These are phyloP conservation scores for Arrhamphus sclerolepis DNA, from an alignment of 2,797 vertebrate species.

Conservation along the genomic window DNA sequence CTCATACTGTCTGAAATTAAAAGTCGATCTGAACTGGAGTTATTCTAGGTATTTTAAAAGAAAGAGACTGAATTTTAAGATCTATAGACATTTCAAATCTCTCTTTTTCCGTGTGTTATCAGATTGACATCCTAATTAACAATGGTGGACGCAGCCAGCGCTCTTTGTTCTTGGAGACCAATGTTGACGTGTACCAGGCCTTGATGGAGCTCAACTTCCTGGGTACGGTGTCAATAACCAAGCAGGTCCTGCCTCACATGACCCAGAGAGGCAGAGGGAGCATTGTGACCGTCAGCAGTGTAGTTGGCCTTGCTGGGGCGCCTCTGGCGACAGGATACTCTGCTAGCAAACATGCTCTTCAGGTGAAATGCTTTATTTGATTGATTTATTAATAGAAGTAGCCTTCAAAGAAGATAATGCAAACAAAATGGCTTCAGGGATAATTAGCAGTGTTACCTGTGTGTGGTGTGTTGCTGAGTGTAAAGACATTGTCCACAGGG, in stretches of 20 bases:
- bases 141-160: conserved; percentile 90
- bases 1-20: too few relatives aligned
- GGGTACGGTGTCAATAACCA: conserved; percentile 74
- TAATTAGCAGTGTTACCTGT: too few relatives aligned
- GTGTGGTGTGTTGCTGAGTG: not conserved
- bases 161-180: conserved; percentile 86
- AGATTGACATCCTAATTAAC: conserved; percentile 76
- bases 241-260: conserved; percentile 77
- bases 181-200: conserved; percentile 62
- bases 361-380: conserved; percentile 74
- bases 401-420: too few relatives aligned
- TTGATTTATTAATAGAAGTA: too few relatives aligned
- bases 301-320: conserved; percentile 82
- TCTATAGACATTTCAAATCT: too few relatives aligned
- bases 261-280: conserved; percentile 82
- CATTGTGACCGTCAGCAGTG: conserved; percentile 89
- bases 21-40: too few relatives aligned
- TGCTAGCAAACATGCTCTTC: conserved; percentile 93
- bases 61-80: too few relatives aligned
- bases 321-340: conserved; percentile 88
- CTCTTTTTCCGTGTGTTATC: too few relatives aligned
- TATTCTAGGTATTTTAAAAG: too few relatives aligned
- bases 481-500: conserved; percentile 77
- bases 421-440: too few relatives aligned
- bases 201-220: conserved; percentile 93